Evolutionary conservation across 2,113 vertebrate genomes (phyloP).

Genomic region (Acrocephalus kingi): DNA sequence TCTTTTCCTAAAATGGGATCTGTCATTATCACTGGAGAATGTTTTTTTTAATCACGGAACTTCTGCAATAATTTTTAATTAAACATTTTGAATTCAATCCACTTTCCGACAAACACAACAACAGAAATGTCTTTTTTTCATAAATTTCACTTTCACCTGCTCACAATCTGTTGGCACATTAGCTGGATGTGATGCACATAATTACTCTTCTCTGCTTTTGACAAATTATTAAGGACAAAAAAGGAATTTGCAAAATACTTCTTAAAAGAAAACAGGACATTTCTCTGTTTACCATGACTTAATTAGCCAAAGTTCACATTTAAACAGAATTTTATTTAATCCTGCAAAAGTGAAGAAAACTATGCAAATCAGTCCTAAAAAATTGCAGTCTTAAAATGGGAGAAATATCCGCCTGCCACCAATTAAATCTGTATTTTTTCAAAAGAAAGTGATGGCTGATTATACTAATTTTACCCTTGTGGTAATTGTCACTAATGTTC

Average conservation of each 20-base stretch:
- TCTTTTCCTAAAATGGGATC: neutral
- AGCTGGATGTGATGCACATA: neutral
- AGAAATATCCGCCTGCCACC: slow-evolving; percentile 43
- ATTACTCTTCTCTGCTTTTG: neutral
- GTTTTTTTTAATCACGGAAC: neutral
- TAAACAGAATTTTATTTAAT: slow-evolving; percentile 45
- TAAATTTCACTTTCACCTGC: neutral
- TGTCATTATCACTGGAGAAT: neutral
- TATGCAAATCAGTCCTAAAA: slow-evolving; percentile 39
- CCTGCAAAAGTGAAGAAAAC: neutral
- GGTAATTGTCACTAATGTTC: slow-evolving; percentile 72
- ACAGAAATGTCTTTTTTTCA: neutral
- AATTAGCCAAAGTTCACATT: slow-evolving; percentile 52
- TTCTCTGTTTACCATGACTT: slow-evolving; percentile 33
- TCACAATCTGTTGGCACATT: neutral
- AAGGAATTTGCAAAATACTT: slow-evolving; percentile 18
- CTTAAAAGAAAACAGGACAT: neutral
- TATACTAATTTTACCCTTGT: slow-evolving; percentile 67
- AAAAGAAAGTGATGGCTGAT: slow-evolving; percentile 54
- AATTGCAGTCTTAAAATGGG: slow-evolving; percentile 3
- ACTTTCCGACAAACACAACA: neutral
- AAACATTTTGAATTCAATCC: neutral
- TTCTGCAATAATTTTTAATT: neutral
- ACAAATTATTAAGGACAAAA: neutral
- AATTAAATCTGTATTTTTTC: slow-evolving; percentile 60